These are phyloP conservation scores for Jordanella pulchra DNA, from an alignment of 2,797 vertebrate species.

Conservation along the genomic window DNA sequence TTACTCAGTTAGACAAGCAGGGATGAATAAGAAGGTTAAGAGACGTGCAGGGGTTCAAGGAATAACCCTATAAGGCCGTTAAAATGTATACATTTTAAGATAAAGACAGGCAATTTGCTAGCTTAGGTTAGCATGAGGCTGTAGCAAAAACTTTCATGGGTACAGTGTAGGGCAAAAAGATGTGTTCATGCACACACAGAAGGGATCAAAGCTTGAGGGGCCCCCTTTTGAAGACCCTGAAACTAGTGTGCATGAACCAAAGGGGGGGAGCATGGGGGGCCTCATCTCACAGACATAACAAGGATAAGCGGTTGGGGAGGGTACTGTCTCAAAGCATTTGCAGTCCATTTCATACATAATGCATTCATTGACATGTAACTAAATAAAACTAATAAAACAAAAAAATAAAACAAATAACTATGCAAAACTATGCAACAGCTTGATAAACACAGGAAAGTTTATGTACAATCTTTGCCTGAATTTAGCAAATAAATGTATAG, in stretches of 20 bases:
- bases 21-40: slow-evolving; percentile 61
- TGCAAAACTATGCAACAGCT: neutral
- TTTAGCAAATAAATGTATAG: neutral
- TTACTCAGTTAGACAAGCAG: slow-evolving; percentile 63
- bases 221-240: slow-evolving; percentile 94
- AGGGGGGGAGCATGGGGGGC: slow-evolving; percentile 73
- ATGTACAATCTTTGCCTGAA: neutral
- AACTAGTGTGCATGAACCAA: slow-evolving; percentile 85
- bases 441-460: neutral
- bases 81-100: slow-evolving; percentile 77
- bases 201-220: slow-evolving; percentile 94
- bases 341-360: slow-evolving; percentile 73
- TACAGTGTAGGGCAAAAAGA: slow-evolving; percentile 84
- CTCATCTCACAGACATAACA: slow-evolving; percentile 82
- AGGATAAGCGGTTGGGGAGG: slow-evolving; percentile 69
- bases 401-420: no score
- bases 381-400: slow-evolving; percentile 56
- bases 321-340: slow-evolving; percentile 74
- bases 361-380: slow-evolving; percentile 62
- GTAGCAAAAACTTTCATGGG: slow-evolving; percentile 77
- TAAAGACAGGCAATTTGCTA: slow-evolving; percentile 75
- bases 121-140: slow-evolving; percentile 78
- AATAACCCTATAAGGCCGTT: slow-evolving; percentile 57
- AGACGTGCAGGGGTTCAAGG: slow-evolving; percentile 48
- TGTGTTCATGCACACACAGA: slow-evolving; percentile 84